Percentiles rank a stretch among this genome's conserved stretches.
These are phyloP conservation scores for Labeo catla DNA, from an alignment of 2,113 vertebrate species.

Conservation along the genomic window DNA sequence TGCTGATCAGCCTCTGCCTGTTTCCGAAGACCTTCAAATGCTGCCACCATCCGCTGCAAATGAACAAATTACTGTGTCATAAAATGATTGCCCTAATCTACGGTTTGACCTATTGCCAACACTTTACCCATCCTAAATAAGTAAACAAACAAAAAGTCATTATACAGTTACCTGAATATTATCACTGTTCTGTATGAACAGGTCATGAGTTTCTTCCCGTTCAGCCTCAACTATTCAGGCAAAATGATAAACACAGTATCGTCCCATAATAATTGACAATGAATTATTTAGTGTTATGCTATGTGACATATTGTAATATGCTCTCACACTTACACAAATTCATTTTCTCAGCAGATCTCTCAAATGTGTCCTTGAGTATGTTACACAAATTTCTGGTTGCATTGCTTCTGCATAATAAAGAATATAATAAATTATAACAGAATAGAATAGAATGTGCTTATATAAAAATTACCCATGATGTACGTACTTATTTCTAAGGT, in stretches of 20 bases:
- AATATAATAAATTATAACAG: slow-evolving; percentile 4
- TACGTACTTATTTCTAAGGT: slow-evolving; percentile 89
- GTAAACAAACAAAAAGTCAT: background rate
- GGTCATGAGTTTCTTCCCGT: slow-evolving; percentile 86
- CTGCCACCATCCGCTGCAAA: slow-evolving; percentile 81
- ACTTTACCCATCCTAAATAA: background rate
- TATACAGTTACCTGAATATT: slow-evolving; percentile 81
- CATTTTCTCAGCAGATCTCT: slow-evolving; percentile 85
- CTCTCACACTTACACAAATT: slow-evolving; percentile 82
- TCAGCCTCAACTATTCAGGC: slow-evolving; percentile 86
- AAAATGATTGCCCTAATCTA: background rate
- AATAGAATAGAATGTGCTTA: background rate
- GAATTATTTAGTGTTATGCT: background rate
- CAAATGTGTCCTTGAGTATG: slow-evolving; percentile 88
- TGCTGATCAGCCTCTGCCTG: slow-evolving; percentile 82
- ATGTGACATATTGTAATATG: background rate
- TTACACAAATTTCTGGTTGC: slow-evolving; percentile 86
- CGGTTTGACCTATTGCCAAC: background rate
- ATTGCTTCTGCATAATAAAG: slow-evolving; percentile 75
- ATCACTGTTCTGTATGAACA: slow-evolving; percentile 82
- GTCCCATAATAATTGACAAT: background rate
- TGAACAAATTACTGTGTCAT: slow-evolving; percentile 30
- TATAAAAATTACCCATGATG: background rate
- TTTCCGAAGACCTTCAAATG: slow-evolving; percentile 84
- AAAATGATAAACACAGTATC: slow-evolving; percentile 3